These are phyloP conservation scores for Oncorhynchus masou DNA, from an alignment of 2,113 vertebrate genomes.

Conservation along the genomic window DNA sequence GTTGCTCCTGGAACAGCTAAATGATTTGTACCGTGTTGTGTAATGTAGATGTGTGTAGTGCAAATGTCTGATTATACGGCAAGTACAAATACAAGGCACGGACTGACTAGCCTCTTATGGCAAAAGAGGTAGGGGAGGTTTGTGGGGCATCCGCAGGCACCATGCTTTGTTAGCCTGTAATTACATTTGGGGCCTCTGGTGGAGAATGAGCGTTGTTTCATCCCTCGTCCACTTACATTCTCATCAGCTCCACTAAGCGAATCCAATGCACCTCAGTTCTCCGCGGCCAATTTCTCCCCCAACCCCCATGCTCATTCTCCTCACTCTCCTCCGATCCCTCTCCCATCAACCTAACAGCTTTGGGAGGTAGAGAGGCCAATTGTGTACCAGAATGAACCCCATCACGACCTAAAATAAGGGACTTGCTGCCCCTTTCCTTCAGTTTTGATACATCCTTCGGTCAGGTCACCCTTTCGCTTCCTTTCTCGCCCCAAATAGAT, in stretches of 20 bases:
- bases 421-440: conserved; percentile 52
- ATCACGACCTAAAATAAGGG: conserved; percentile 56
- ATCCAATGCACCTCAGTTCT: conserved; percentile 40
- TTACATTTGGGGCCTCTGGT: conserved; percentile 23
- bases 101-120: too few relatives aligned
- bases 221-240: conserved; percentile 17
- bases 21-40: too few relatives aligned
- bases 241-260: conserved; percentile 44
- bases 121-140: background rate
- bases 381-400: conserved; percentile 43
- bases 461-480: conserved; percentile 35
- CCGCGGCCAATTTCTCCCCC: conserved; percentile 38
- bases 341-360: background rate
- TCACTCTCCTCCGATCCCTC: conserved; percentile 44
- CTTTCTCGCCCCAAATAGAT: conserved; percentile 2
- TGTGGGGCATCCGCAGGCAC: background rate
- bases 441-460: conserved; percentile 8
- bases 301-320: conserved; percentile 43
- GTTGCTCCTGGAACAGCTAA: too few relatives aligned
- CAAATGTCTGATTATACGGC: too few relatives aligned
- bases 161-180: conserved; percentile 39
- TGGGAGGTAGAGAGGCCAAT: conserved; percentile 26
- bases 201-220: conserved; percentile 15
- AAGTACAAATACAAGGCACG: too few relatives aligned
- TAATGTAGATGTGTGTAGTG: too few relatives aligned